Evolutionary conservation across 2,888 invertebrate species (phyloP).

Genomic region (Lithophane socia): DNA sequence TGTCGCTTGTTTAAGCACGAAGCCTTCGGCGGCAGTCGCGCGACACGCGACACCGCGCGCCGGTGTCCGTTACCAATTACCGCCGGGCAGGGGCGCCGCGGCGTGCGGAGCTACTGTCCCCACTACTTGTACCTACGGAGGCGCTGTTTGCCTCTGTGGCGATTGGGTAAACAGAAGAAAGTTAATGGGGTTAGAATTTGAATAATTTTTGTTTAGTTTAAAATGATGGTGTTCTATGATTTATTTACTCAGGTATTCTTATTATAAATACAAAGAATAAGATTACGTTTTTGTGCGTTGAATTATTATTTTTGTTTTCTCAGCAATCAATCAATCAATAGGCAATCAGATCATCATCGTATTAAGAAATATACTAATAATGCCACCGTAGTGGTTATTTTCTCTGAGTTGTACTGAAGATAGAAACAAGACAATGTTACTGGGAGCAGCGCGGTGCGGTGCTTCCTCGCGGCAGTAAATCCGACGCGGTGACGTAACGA

Average conservation of each 20-base stretch:
- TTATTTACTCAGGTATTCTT: too few relatives aligned
- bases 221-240: neutral
- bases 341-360: neutral
- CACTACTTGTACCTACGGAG: slow-evolving; percentile 4
- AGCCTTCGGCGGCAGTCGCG: slow-evolving; percentile 41
- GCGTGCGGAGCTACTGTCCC: neutral
- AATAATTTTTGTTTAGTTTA: neutral
- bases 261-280: too few relatives aligned
- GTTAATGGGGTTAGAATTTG: neutral
- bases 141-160: slow-evolving; percentile 16
- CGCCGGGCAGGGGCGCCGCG: slow-evolving; percentile 14
- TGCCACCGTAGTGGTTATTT: neutral
- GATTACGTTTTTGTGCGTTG: too few relatives aligned
- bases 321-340: neutral
- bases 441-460: slow-evolving; percentile 2
- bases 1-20: slow-evolving; percentile 20
- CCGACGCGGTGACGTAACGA: slow-evolving; percentile 79
- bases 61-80: slow-evolving; percentile 75
- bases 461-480: slow-evolving; percentile 69
- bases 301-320: too few relatives aligned
- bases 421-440: neutral
- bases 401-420: neutral
- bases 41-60: slow-evolving; percentile 63
- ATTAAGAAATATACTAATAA: neutral
- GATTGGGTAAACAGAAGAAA: slow-evolving; percentile 12